Conservation (phyloP, 2,113 vertebrate genomes). For the Mormyrus lacerda region DNA sequence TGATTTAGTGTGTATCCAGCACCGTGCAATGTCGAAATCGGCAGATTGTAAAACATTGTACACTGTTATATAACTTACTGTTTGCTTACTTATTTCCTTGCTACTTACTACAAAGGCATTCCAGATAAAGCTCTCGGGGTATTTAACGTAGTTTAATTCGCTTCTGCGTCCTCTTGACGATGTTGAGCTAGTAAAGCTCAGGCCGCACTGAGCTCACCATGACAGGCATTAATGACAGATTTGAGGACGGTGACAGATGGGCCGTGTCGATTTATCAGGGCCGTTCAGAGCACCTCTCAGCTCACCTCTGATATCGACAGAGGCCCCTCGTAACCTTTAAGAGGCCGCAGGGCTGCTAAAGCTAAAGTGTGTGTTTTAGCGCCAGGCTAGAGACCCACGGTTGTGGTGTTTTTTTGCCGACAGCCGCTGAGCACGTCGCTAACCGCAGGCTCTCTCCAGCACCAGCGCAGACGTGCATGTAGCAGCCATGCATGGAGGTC, state of each 20-base stretch:
- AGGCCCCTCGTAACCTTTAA: slow-evolving; percentile 36
- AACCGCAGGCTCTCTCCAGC: not conserved
- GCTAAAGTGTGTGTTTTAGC: not conserved
- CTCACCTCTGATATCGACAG: slow-evolving; percentile 31
- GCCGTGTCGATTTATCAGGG: slow-evolving; percentile 32
- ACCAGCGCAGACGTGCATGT: not conserved
- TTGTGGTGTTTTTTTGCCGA: not conserved
- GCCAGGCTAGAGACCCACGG: not conserved
- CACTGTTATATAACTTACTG: not conserved
- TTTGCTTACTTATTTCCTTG: not conserved
- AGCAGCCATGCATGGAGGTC: slow-evolving; percentile 4
- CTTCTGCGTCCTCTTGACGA: not conserved
- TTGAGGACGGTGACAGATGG: slow-evolving; percentile 42
- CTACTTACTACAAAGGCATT: not conserved
- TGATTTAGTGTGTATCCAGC: not conserved
- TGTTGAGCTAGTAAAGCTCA: slow-evolving; percentile 20
- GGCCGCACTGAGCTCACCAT: slow-evolving; percentile 36
- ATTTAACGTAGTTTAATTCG: not conserved
- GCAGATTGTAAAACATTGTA: not conserved
- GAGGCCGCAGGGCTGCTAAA: slow-evolving; percentile 17
- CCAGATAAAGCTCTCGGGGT: not conserved
- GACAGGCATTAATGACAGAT: slow-evolving; percentile 27
- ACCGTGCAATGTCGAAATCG: not conserved
- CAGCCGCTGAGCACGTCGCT: not conserved
- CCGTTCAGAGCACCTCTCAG: slow-evolving; percentile 41